Conservation (phyloP, 1,140 invertebrate genomes). For the Colletes latitarsis region DNA sequence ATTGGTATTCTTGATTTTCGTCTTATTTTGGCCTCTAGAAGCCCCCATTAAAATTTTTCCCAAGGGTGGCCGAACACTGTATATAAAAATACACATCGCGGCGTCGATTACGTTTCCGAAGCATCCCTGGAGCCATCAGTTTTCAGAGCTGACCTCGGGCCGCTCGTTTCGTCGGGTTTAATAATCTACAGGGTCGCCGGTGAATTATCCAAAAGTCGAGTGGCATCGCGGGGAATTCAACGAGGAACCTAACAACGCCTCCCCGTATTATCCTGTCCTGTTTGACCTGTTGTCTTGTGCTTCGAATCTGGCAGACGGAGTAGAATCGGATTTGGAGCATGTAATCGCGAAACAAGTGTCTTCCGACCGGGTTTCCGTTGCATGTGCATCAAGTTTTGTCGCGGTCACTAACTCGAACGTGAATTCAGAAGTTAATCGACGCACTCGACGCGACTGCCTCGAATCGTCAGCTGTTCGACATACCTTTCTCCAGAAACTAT, state of each 20-base stretch:
- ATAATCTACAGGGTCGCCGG: constrained; percentile 7
- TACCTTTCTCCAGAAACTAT: neutral
- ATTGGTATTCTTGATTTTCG: no score
- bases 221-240: constrained; percentile 17
- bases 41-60: no score
- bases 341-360: constrained; percentile 30
- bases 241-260: constrained; percentile 26
- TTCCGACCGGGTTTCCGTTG: constrained; percentile 14
- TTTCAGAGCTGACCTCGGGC: neutral
- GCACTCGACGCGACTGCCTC: neutral
- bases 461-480: neutral
- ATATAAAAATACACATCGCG: no score
- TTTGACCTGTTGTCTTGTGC: constrained; percentile 11
- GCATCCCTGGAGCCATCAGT: no score
- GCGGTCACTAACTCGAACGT: neutral
- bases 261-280: constrained; percentile 3
- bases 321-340: constrained; percentile 34
- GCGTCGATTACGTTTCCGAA: no score
- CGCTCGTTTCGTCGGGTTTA: constrained; percentile 11
- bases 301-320: neutral
- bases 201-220: constrained; percentile 26
- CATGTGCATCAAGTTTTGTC: constrained; percentile 10
- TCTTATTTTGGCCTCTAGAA: no score
- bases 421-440: no score
- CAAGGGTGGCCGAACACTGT: no score